phyloP scores from a whole-genome alignment of 2,888 invertebrate genomes.

The Ephialtes manifestator region DNA sequence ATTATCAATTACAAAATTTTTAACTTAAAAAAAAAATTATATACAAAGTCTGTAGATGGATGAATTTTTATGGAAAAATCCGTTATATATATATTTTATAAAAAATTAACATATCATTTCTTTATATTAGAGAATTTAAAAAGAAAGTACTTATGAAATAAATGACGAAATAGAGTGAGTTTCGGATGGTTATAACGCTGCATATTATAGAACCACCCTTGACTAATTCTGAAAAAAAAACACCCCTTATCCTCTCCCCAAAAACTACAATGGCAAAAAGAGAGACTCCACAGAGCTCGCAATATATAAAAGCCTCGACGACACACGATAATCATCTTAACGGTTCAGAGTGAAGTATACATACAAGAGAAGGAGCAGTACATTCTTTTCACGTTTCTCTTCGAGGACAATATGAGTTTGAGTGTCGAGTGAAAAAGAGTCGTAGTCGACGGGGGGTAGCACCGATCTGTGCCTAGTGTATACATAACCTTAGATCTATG shows the following conservation, averaged over 20 bases:
- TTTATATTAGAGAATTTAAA: too few relatives aligned
- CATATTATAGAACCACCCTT: neutral
- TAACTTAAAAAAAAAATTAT: too few relatives aligned
- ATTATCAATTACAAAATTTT: too few relatives aligned
- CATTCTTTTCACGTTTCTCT: constrained; percentile 53
- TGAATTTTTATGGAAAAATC: too few relatives aligned
- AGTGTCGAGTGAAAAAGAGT: constrained; percentile 54
- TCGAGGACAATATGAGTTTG: constrained; percentile 58
- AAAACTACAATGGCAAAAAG: constrained; percentile 32
- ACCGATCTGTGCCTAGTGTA: neutral
- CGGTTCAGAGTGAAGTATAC: constrained; percentile 22
- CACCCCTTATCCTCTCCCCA: neutral
- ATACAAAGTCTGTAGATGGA: too few relatives aligned
- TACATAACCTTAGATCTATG: constrained; percentile 38
- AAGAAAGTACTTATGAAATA: too few relatives aligned
- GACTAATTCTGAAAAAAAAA: neutral
- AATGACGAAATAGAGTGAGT: too few relatives aligned
- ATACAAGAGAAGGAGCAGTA: neutral
- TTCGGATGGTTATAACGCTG: neutral
- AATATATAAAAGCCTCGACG: constrained; percentile 30
- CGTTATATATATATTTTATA: too few relatives aligned
- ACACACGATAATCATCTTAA: constrained; percentile 65
- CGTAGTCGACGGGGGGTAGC: constrained; percentile 50
- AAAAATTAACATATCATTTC: too few relatives aligned
- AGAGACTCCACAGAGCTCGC: neutral